Evolutionary conservation across 1,140 invertebrate species (phyloP), one percentile per base, ranked within the genome.

Genomic region (Achroia grisella): DNA sequence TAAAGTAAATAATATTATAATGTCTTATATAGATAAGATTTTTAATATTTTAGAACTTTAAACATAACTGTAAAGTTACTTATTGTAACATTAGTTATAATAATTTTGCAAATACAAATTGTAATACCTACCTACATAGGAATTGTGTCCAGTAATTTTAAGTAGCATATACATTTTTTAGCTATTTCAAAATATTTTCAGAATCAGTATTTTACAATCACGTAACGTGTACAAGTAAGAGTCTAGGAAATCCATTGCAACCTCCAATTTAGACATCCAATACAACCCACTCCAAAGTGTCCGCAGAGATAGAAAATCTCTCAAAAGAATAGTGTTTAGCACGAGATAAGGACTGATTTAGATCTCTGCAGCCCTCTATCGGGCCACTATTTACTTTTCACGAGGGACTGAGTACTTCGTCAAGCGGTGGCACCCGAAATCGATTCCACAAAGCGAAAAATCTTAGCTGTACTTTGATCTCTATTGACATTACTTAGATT

Each of bases 311-410:
- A 64, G 67, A 68, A 77, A 83, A 80, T 83, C 76, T 78, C 67
- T 77, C 75, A 80, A 83, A 74, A 77, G 73, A 68, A 71, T 77
- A 62, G 71, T 65, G 70, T 75, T 80, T 75, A 83, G 71, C 59
- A 55, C 65, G 62, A 81, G 73, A 80, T 76, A 80, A 80, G 80
- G 76, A 75, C 65, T 76, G 74, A 80, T 83, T 80, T 79, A 79
- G 70, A 77, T 72, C 67, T 74, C 61, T 63, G 48, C 66, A 66
- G 60, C 59, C 69, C 62, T 71, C 62, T 69, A 60, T 66, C 60
- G 63, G 65, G 62, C 70, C 65, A 77, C 73, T 80, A 75, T 83
- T 81, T 83, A 76, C 71, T 75, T 78, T 69, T 62, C 70, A 60
- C 62, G 59, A 69, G 62, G 68, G 61, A 65, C 62, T 44, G 54